Base-by-base conservation (phyloP, 2,113 vertebrate genomes). In the Oenanthe oenanthe region DNA sequence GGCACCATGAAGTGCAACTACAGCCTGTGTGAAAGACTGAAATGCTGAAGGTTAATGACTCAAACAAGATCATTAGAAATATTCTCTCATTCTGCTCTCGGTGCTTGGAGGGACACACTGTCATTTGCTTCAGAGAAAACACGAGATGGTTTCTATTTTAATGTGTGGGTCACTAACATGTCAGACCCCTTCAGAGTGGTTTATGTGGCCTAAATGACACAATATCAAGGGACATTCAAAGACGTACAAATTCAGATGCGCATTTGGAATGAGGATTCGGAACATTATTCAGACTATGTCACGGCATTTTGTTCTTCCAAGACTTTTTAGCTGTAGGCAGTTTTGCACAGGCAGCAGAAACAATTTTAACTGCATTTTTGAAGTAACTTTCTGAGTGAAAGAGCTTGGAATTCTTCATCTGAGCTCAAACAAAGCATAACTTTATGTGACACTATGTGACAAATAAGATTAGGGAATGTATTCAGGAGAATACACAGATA, bases 351-450 rank as follows among this genome's bases (percentile, higher is more conserved):
- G 56, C 58, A 81, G 56, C 54, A 93, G 38, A 90, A 88, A 92
- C 60, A 85, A 74, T 54, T 89, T 70, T 62, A 91, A 76, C 51
- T 63, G 62, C 61, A 38, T 70, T 91, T 75, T 51, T 74, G 50
- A 92, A 58, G 61, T 67, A 82, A 70, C 32, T 66, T 83, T 77
- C 57, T 42, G 53, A 26, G 42, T 51, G 15, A 92, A 94, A 75
- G 43, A 89, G 38, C 24, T 88, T 31, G 3, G 31, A 93, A 91
- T 75, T 82, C 61, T 95, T 87, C 43, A 63, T 32, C 28, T 92
- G 54, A 94, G n/a, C 71, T 95, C 72, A 94, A 87, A 86, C 17
- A 63, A 89, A 40, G 16, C 62, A 42, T 63, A 89, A 95, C 83
- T 96, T 85, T 54, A 89, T 42, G 65, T 82, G 85, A 91, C 6